Evolutionary conservation across 2,797 vertebrate genomes (phyloP), one percentile per base, ranked within the genome.

Genomic region (Falco cherrug): DNA sequence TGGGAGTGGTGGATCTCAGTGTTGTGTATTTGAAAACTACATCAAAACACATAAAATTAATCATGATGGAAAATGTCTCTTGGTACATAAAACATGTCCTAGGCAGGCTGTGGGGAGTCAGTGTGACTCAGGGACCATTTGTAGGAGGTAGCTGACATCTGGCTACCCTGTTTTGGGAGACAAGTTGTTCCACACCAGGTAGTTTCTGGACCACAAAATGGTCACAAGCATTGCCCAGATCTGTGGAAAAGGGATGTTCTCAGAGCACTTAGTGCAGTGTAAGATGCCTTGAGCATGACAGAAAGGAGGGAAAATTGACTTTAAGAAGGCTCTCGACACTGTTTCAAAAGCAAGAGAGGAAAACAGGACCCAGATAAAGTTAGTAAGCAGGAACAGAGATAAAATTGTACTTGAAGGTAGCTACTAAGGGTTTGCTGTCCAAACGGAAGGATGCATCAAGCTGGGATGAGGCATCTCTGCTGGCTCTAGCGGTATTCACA

Each of bases 181-280:
- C 31, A 25, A 19, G 2, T 19, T 56, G 16, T 65, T 74, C 45
- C 45, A 64, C 2, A 0, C 13, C 10, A 45, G 16, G 3, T 41
- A 29, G 5, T 59, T 91, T 57, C 24, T 47, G 28, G n/a, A 24
- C 6, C 57, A 51, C 47, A 45, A 6, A 61, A 33, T 2, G 3
- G 3, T 26, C 31, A 11, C 31, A 47, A 12, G 4, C 4, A 21
- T 47, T 70, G 3, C 14, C 41, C 37, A 3, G 1, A 9, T 18
- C 35, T 20, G 22, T 51, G 37, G 28, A 48, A 54, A 8, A 67
- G 19, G 31, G 15, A 56, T 35, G 8, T 2, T 68, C 63, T 77
- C 4, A 3, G 16, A 74, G 10, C 6, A 47, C 5, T 79, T 73
- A 18, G 26, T 53, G 61, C 11, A 51, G 26, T 0, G 0, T 12